Evolutionary conservation across 1,140 invertebrate genomes (phyloP), one percentile per base, ranked within the genome.

Genomic region (Subanguina moxae): DNA sequence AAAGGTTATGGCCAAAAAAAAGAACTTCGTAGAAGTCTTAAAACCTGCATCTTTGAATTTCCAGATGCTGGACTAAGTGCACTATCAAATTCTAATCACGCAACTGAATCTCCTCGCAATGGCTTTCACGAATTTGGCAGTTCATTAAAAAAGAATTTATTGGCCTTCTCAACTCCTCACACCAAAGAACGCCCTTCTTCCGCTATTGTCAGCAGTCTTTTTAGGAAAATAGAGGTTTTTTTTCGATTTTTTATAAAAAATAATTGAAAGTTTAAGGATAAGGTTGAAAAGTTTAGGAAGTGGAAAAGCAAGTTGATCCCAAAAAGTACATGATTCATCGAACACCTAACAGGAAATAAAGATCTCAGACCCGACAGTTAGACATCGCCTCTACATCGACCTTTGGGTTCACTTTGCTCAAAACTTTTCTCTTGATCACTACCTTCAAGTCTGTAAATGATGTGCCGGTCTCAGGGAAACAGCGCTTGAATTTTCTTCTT

Each of bases 231-330:
- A 5, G 58, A 61, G 21, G 58, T 61, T 25, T 25, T 3, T 61
- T n/a, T 61, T 61, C 27, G 8, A 25, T 61, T 5, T 56, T 8
- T 61, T 61, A 13, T 25, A 1, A 7, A 21, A 30, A 21, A 23
- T 13, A 58, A 15, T 58, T 58, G 57, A 21, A 13, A 25, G 21
- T 58, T 58, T 25, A 43, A 21, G 19, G 5, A 61, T 61, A 32
- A 61, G 3, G 5, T 30, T 61, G n/a, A 7, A 7, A 7, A 25
- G 5, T 7, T 30, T 43, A 61, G 58, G 58, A 61, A 25, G 58
- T 61, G n/a, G 58, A 61, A 25, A 61, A 43, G 58, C 58, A 61
- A 25, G 28, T 61, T n/a, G 38, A 43, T 61, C 58, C 58, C 17
- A 61, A 61, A 25, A 61, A 61, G 38, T 61, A 61, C 28, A 43